phyloP scores from a whole-genome alignment of 2,888 invertebrate species.

The Tachina lurida region DNA sequence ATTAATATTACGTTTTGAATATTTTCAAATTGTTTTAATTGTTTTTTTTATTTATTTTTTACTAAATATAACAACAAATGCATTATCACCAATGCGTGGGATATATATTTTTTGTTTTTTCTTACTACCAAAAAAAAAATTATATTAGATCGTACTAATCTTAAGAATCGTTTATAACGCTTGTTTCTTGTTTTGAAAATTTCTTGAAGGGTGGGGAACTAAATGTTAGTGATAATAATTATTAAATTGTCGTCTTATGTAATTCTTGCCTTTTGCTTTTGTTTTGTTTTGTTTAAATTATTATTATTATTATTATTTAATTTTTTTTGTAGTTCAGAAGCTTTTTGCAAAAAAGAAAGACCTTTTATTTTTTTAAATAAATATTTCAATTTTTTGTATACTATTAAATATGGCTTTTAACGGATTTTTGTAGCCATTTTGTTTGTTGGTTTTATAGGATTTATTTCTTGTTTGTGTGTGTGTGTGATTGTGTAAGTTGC shows the following conservation, averaged over 20 bases:
- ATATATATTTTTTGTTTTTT: slow-evolving; percentile 60
- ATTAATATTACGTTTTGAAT: slow-evolving; percentile 63
- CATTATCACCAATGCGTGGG: slow-evolving; percentile 70
- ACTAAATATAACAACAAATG: slow-evolving; percentile 71
- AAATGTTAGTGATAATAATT: slow-evolving; percentile 70
- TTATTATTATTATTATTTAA: too few species aligned
- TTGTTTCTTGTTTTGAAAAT: slow-evolving; percentile 58
- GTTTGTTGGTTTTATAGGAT: slow-evolving; percentile 52
- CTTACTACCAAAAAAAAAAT: slow-evolving; percentile 63
- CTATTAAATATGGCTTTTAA: slow-evolving; percentile 60
- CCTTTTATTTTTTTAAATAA: slow-evolving; percentile 55
- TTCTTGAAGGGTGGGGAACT: slow-evolving; percentile 51
- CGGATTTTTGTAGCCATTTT: slow-evolving; percentile 52
- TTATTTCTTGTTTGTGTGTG: slow-evolving; percentile 35
- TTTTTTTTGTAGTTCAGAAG: slow-evolving; percentile 42
- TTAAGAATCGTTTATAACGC: slow-evolving; percentile 75
- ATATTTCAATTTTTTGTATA: slow-evolving; percentile 48
- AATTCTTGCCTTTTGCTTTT: slow-evolving; percentile 64
- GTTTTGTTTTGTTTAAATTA: slow-evolving; percentile 60
- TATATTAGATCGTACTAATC: slow-evolving; percentile 72
- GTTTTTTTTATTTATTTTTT: slow-evolving; percentile 48
- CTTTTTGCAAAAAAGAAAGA: slow-evolving; percentile 61
- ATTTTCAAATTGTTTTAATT: slow-evolving; percentile 57
- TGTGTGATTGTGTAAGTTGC: slow-evolving; percentile 29
- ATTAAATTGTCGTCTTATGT: slow-evolving; percentile 61